Percentiles rank a stretch among this genome's conserved stretches.
Conservation (phyloP, 1,140 invertebrate species). For the Panonychus citri region DNA sequence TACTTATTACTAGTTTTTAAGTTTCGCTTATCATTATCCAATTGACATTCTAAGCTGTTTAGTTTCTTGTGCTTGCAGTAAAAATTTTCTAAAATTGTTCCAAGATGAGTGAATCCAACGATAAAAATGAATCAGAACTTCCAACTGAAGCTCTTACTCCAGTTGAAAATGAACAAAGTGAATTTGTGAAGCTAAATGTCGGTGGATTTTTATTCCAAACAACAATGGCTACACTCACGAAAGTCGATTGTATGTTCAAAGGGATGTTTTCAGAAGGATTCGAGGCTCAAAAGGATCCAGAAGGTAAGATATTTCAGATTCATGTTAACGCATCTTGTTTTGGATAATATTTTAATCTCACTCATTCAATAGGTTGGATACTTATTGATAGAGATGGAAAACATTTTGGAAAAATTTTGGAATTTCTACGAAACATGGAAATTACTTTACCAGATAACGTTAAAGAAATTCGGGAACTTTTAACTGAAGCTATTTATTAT, state of each 20-base stretch:
- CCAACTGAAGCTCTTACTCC: no score
- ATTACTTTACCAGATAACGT: background rate
- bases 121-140: no score
- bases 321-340: no score
- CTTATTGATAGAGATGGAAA: background rate
- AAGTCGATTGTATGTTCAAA: background rate
- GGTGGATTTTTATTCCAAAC: conserved; percentile 77
- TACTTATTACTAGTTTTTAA: no score
- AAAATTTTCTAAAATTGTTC: no score
- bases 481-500: background rate
- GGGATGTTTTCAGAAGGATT: background rate
- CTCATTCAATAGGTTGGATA: background rate
- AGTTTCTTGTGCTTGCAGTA: no score
- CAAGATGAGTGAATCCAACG: no score
- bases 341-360: background rate
- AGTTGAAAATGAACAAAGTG: no score
- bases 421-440: background rate
- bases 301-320: no score
- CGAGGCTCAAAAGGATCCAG: conserved; percentile 20
- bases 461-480: background rate
- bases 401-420: background rate
- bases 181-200: conserved; percentile 84
- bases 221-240: conserved; percentile 56
- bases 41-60: no score
- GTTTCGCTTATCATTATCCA: no score